A percentile compares a stretch with the other conserved stretches of the same genome.
Evolutionary conservation across 2,113 vertebrate species (phyloP).

Genomic region (Larimichthys crocea): DNA sequence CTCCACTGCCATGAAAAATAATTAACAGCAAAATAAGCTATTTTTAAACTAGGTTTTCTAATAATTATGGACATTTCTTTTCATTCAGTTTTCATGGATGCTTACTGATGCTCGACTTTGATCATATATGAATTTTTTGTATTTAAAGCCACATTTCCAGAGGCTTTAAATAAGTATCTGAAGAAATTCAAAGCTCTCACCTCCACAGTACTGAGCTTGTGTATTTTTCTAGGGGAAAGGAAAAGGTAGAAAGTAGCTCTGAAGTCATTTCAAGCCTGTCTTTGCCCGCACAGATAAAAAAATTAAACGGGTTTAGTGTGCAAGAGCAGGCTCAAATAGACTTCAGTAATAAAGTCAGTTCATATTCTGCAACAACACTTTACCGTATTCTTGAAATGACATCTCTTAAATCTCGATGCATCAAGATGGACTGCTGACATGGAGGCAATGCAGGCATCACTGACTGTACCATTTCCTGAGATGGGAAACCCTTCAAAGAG

Average conservation of each 20-base stretch:
- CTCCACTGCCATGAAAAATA: no score
- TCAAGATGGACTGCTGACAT: neutral
- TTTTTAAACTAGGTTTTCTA: no score
- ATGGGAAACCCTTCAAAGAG: slow-evolving; percentile 3
- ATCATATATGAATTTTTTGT: no score
- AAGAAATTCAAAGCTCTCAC: slow-evolving; percentile 32
- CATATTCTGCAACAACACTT: slow-evolving; percentile 9
- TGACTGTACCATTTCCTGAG: neutral
- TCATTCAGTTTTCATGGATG: no score
- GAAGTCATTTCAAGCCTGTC: slow-evolving; percentile 19
- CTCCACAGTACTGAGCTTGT: neutral
- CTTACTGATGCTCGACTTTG: no score
- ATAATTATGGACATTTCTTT: no score
- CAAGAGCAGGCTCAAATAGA: slow-evolving; percentile 2
- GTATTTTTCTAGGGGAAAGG: neutral
- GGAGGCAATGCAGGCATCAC: neutral
- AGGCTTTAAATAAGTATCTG: slow-evolving; percentile 13
- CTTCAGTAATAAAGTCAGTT: slow-evolving; percentile 17
- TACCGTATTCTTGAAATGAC: neutral
- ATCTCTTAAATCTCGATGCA: neutral
- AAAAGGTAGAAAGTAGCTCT: slow-evolving; percentile 16
- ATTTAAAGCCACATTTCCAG: no score
- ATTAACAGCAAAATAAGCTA: no score
- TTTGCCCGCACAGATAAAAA: slow-evolving; percentile 13
- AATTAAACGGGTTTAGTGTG: neutral